phyloP scores from a whole-genome alignment of 2,888 invertebrate species.

The Eucera pruinosa region DNA sequence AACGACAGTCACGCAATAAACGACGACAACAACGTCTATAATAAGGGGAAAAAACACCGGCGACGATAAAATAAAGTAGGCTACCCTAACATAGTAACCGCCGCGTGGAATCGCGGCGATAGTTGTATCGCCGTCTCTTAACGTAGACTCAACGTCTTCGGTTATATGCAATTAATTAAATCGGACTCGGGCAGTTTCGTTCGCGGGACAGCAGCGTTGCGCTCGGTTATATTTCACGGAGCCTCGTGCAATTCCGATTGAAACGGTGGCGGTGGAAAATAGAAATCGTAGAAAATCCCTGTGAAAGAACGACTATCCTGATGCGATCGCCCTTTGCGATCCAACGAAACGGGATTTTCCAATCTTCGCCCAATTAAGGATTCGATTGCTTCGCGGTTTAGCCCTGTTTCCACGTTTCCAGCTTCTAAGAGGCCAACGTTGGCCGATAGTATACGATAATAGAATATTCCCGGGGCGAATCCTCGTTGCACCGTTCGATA shows the following conservation, averaged over 20 bases:
- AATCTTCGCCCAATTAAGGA: conserved; percentile 47
- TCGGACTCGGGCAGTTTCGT: not conserved
- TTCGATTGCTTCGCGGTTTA: conserved; percentile 48
- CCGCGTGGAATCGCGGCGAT: too few relatives aligned
- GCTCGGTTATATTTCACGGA: conserved; percentile 12
- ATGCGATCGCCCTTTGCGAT: not conserved
- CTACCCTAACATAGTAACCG: too few relatives aligned
- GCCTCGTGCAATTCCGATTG: conserved; percentile 7
- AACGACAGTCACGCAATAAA: too few relatives aligned
- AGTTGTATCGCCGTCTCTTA: not conserved
- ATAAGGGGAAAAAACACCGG: too few relatives aligned
- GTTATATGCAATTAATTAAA: conserved; percentile 33
- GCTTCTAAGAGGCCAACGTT: conserved; percentile 32
- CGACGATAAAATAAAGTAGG: too few relatives aligned
- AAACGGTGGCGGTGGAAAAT: not conserved
- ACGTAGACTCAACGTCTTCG: conserved; percentile 1
- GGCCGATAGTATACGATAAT: conserved; percentile 30
- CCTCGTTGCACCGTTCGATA: not conserved
- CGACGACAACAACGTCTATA: too few relatives aligned
- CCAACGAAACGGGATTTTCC: conserved; percentile 33
- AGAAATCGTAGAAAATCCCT: not conserved
- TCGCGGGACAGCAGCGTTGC: not conserved
- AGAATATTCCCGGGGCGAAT: conserved; percentile 20
- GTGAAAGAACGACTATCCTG: not conserved
- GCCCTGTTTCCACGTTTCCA: conserved; percentile 4